Conservation (phyloP, 2,888 invertebrate genomes). For the Rugalucina vietnamica region DNA sequence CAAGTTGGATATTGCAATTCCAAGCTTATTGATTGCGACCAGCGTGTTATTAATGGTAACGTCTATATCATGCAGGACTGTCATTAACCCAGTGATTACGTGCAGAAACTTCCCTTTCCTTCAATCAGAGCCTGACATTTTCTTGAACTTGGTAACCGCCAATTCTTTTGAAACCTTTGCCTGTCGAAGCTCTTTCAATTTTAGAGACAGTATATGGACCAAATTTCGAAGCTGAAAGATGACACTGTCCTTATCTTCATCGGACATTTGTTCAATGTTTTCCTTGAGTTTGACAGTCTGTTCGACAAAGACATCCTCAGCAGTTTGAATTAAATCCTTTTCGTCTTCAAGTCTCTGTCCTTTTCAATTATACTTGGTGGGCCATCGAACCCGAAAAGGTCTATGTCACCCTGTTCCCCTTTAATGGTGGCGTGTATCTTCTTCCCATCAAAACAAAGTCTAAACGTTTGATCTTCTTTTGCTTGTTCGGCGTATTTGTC, state of each 20-base stretch:
- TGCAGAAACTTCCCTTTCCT: conserved; percentile 17
- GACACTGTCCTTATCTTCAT: no score
- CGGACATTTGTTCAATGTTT: no score
- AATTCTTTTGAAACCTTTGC: neutral
- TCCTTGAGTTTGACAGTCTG: no score
- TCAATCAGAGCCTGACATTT: conserved; percentile 14
- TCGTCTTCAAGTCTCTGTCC: no score
- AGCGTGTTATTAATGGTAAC: no score
- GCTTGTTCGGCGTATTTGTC: neutral
- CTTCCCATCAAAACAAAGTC: neutral
- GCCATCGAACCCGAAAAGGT: neutral
- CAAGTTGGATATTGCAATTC: no score
- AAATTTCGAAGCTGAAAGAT: no score
- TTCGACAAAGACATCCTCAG: no score
- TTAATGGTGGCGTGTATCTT: neutral
- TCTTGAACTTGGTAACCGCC: neutral
- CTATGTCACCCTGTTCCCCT: neutral
- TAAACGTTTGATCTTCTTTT: neutral
- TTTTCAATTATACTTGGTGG: neutral
- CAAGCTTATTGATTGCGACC: no score
- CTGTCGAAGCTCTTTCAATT: neutral
- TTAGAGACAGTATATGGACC: neutral
- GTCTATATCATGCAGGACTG: conserved; percentile 14
- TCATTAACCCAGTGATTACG: conserved; percentile 22
- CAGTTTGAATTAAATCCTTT: no score